Base-by-base conservation (phyloP, 2,797 vertebrate species). In the Pipistrellus pipistrellus region DNA sequence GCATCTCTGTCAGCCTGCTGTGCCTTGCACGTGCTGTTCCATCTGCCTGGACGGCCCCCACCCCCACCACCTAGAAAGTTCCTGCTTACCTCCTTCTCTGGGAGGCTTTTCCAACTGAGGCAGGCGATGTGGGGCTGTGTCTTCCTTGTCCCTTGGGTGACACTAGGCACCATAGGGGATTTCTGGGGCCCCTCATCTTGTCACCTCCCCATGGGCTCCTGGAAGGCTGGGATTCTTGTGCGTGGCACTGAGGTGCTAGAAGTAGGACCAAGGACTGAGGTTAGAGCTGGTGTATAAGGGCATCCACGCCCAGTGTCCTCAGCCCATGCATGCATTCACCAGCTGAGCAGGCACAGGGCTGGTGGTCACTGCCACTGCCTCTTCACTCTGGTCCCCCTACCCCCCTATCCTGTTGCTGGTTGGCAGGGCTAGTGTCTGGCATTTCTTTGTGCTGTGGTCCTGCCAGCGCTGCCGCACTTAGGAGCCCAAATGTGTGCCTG, bases 21-120 rank as follows among this genome's bases (percentile, higher is more conserved):
- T 1, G 25, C 8, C 71, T n/a, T 0, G 12, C 15, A 13, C 25
- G 0, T 2, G 7, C 41, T 2, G 2, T 32, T 11, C 69, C 9
- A 17, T 10, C 17, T 95, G 95, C 96, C 95, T 30, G 66, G 94
- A 93, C 76, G 85, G 93, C 13, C 62, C 8, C 38, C 89, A 91
- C 86, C 96, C 96, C 95, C 76, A 81, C 0, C n/a, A 0, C 90
- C 86, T 69, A 3, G 23, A 2, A 15, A 5, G 17, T 27, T 17
- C 35, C 78, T 35, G 64, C 51, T 53, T 15, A 0, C 69, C 8
- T 57, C 35, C 9, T 55, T 30, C 68, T 57, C 55, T 9, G 95
- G 96, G 95, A 93, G 83, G 38, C 62, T 84, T 93, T 87, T 69
- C 32, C 44, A 75, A 69, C 68, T 2, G 10, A 0, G 59, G 75